Base-by-base conservation (phyloP, 2,888 invertebrate genomes). In the Heteromurus nitidus region DNA sequence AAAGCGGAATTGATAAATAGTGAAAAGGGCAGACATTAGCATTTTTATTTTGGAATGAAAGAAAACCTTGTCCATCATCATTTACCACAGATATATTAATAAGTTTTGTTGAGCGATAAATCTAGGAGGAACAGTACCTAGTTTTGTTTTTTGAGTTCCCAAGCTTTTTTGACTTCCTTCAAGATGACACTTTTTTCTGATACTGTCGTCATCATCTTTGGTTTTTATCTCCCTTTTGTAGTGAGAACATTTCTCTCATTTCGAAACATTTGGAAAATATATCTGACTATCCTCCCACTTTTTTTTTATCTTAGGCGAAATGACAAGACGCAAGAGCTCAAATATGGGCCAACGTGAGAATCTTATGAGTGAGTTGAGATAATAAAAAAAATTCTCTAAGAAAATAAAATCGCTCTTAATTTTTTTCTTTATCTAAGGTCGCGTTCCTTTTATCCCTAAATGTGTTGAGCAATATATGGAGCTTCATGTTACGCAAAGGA, bases 301-400 rank as follows among this genome's bases (percentile, higher is more conserved):
- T 24, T 9, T 55, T 55, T 55, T 55, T 55, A 20, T 55, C 55
- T 18, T 3, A 50, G n/a, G n/a, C 20, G 28, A 60, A 26, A 60
- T 60, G 60, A n/a, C 47, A 55, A 24, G 13, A 60, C 31, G 30
- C 30, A 5, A 58, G 5, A 7, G 18, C 20, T 42, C 1, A 20
- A 20, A 64, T 64, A 24, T 55, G 31, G 64, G 42, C 42, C 11
- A 64, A 64, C 64, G 64, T 64, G 64, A 64, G 64, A 64, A 64
- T 64, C n/a, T n/a, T n/a, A n/a, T n/a, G n/a, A n/a, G n/a, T n/a
- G n/a, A n/a, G n/a, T n/a, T 2, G 13, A 20, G 64, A 64, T 64
- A 64, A 36, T 64, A 18, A n/a, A n/a, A n/a, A n/a, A n/a, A n/a
- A n/a, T n/a, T 64, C 5, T n/a, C 28, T 26, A n/a, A 42, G 13